These are phyloP conservation scores for Bilobella aurantiaca DNA, from an alignment of 1,140 invertebrate genomes.

Conservation along the genomic window DNA sequence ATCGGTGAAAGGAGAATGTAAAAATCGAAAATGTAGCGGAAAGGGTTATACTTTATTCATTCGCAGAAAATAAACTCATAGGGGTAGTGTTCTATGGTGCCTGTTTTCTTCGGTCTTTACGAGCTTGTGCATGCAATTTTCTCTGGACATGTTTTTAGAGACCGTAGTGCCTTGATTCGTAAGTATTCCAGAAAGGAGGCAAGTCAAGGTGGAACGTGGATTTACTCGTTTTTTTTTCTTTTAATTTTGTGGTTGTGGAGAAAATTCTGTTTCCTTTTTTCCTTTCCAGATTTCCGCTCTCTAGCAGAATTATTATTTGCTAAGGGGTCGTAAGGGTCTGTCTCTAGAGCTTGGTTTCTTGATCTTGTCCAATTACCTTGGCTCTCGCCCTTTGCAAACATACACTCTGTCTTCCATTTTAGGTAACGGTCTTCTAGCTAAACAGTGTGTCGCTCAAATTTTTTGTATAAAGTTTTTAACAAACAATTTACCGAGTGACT, in stretches of 20 bases:
- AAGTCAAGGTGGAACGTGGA: neutral
- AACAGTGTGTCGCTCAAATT: no score
- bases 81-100: neutral
- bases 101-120: no score
- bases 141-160: neutral
- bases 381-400: no score
- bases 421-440: no score
- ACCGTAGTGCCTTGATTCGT: neutral
- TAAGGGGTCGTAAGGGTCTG: slow-evolving; percentile 40
- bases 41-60: neutral
- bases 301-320: slow-evolving; percentile 58
- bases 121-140: neutral
- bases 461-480: no score
- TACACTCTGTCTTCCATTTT: no score
- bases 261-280: slow-evolving; percentile 38
- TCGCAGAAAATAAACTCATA: neutral
- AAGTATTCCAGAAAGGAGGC: neutral
- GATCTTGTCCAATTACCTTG: no score
- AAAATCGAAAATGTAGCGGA: no score
- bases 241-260: no score
- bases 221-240: neutral
- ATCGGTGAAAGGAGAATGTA: no score
- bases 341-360: no score
- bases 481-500: no score
- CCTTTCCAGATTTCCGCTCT: slow-evolving; percentile 61